A percentile compares a stretch with the other conserved stretches of the same genome.
Conservation (phyloP, 2,113 vertebrate species). For the Varanus komodoensis region DNA sequence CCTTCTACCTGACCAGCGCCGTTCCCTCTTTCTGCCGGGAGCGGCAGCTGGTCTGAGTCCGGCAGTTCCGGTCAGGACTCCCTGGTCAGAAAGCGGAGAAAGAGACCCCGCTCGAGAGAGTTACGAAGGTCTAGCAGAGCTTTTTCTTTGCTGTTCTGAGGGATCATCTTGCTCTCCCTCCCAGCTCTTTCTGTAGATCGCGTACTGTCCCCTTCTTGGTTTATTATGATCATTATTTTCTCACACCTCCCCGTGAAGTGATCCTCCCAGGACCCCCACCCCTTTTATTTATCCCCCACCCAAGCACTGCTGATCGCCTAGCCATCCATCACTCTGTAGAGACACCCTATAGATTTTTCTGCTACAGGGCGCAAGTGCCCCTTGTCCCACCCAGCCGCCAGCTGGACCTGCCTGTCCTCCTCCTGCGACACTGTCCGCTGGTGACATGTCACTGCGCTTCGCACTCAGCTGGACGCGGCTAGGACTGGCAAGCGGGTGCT, state of each 20-base stretch:
- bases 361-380: neutral
- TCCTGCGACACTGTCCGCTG: neutral
- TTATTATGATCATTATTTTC: neutral
- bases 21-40: neutral
- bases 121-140: neutral
- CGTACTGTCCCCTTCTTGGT: neutral
- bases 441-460: neutral
- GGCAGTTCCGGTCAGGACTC: neutral
- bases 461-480: neutral
- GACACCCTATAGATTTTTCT: neutral
- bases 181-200: too few relatives aligned
- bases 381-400: neutral
- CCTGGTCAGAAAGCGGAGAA: neutral
- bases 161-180: neutral
- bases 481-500: too few relatives aligned
- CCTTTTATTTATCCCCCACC: neutral
- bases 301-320: neutral
- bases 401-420: neutral
- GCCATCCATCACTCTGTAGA: neutral
- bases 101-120: too few relatives aligned
- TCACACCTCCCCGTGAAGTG: neutral
- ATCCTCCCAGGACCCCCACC: neutral
- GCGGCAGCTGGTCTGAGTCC: neutral
- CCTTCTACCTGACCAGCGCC: neutral
- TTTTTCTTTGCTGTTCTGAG: neutral